Percentiles rank a stretch among this genome's conserved stretches.
These are phyloP conservation scores for Digitonthophagus gazella DNA, from an alignment of 2,888 invertebrate species.

Conservation along the genomic window DNA sequence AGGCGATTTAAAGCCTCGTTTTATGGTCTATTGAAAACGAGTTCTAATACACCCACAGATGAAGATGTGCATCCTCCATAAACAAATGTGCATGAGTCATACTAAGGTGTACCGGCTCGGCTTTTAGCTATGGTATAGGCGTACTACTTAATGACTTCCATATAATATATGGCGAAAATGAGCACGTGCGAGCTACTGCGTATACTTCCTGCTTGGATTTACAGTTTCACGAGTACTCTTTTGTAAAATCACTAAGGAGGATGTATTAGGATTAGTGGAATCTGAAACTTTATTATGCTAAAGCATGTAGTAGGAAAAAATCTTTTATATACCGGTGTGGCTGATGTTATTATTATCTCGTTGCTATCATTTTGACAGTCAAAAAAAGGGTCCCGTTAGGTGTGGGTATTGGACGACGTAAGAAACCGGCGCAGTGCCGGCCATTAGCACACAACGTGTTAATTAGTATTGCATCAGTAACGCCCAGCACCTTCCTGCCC, in stretches of 20 bases:
- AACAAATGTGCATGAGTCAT: not conserved
- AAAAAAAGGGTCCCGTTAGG: not conserved
- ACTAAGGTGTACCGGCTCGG: not conserved
- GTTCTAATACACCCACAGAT: slow-evolving; percentile 16
- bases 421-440: not conserved
- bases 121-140: not conserved
- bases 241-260: not conserved
- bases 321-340: not conserved
- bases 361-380: not conserved
- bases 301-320: not conserved
- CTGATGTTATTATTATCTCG: not conserved
- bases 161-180: not conserved
- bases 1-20: not conserved
- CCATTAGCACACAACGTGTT: slow-evolving; percentile 17
- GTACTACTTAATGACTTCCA: not conserved
- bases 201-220: not conserved
- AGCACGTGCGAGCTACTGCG: not conserved
- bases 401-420: not conserved
- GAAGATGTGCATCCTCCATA: slow-evolving; percentile 24
- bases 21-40: slow-evolving; percentile 2
- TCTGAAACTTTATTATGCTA: too few relatives aligned
- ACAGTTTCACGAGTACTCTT: not conserved
- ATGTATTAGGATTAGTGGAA: too few relatives aligned
- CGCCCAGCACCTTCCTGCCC: slow-evolving; percentile 5
- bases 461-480: slow-evolving; percentile 12